Evolutionary conservation across 2,113 vertebrate genomes (phyloP), one percentile per base, ranked within the genome.

Genomic region (Microtus oregoni): DNA sequence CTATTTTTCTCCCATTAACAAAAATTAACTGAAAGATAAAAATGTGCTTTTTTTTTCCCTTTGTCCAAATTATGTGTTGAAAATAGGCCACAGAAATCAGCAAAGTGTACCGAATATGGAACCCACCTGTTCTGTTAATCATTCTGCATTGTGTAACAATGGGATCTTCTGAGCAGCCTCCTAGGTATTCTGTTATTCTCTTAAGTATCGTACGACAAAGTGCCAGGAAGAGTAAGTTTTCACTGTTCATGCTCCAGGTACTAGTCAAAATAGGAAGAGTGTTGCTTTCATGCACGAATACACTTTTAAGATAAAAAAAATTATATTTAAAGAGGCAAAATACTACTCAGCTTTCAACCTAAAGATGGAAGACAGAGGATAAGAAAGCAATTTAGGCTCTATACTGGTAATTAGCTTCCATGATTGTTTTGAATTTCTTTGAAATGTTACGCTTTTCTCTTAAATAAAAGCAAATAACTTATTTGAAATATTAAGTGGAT

Each of bases 201-300:
- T 98, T 97, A 98, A 97, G 97, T 97, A 92, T 96, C 96, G 88
- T 97, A 96, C 95, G n/a, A 96, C 83, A 44, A 75, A 75, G 41
- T 97, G 76, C 5, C 9, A 52, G 89, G 35, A 89, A 83, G 94
- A 93, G 68, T 92, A 97, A 93, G 93, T 93, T 98, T 98, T 98
- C 97, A 86, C 94, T 96, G 88, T 96, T 97, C 97, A 93, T 89
- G 95, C 92, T 94, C 82, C 94, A 97, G 97, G 93, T 94, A 58
- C 97, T 98, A 95, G 94, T 92, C 68, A 95, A 94, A 97, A 93
- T n/a, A 83, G 94, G 94, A 97, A 82, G 72, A 68, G 5, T 38
- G 28, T 91, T 94, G 94, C 96, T 97, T 3, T 17, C 9, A 90
- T 95, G 81, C 85, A 94, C 91, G 96, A 98, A 96, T 97, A 96